phyloP scores from a whole-genome alignment of 2,888 invertebrate species.

The Pristionchus maxplancki region DNA sequence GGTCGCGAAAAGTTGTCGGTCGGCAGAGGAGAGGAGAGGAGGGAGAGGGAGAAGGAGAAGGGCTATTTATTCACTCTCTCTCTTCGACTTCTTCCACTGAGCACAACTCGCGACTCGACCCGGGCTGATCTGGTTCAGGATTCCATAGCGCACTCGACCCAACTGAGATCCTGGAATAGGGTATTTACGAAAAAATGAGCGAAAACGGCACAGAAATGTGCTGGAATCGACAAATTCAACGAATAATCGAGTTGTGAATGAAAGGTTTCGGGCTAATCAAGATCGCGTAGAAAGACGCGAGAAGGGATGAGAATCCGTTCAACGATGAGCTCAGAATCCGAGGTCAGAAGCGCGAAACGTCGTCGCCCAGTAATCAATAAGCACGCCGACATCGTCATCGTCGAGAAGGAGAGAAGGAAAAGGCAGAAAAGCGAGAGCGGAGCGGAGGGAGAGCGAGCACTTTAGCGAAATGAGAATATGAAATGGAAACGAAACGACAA shows the following conservation, averaged over 20 bases:
- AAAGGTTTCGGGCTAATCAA: background rate
- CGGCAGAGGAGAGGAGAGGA: background rate
- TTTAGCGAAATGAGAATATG: conserved; percentile 45
- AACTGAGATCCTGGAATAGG: background rate
- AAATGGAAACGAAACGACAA: conserved; percentile 46
- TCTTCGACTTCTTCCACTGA: background rate
- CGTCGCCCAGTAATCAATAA: background rate
- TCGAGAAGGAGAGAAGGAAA: background rate
- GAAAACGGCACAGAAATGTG: background rate
- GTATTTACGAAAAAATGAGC: background rate
- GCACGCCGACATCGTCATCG: background rate
- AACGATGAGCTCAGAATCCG: background rate
- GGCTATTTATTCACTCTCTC: conserved; percentile 22
- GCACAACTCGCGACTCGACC: background rate
- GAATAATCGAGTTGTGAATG: background rate
- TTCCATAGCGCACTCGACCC: background rate
- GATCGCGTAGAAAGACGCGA: background rate
- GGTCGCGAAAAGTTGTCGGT: background rate
- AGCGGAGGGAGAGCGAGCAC: background rate
- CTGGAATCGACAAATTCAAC: too few species aligned
- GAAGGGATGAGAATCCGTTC: background rate
- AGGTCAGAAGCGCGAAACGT: background rate
- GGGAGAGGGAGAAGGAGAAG: background rate
- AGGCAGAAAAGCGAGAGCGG: background rate
- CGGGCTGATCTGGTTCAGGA: background rate